Base-by-base conservation (phyloP, 2,797 vertebrate genomes). In the Pangasius sanitwongsei region DNA sequence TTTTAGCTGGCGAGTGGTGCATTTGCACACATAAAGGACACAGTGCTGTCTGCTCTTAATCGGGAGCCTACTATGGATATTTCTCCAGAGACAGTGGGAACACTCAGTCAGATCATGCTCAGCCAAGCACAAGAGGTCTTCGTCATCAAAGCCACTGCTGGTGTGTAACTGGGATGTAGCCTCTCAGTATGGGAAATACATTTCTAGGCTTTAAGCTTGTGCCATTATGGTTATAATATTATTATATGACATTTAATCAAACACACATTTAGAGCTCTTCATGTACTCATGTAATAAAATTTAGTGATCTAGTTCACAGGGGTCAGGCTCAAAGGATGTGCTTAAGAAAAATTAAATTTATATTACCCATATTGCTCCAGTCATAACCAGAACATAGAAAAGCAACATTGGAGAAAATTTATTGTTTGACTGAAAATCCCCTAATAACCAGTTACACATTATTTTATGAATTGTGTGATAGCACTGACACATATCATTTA, bases 71-170 rank as follows among this genome's bases (percentile, higher is more conserved):
- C 98, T 55, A 97, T 99, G 96, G 99, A 99, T 95, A 98, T 99
- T 94, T 97, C 98, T 92, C 99, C 99, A 0, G 99, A 99, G 91
- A 99, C 98, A 1, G 97, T 96, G 85, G 97, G 98, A 83, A 98
- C 98, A 44, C 97, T 99, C 90, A 98, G 98, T 93, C 95, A 97
- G 89, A 99, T 99, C 93, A 99, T 99, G 98, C 94, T 99, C 95
- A 98, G 98, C 87, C 99, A 99, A 95, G 98, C 98, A 50, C 99
- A 99, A 93, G 98, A 99, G 95, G 98, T 99, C 87, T 98, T 99
- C 94, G 99, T 99, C 94, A 94, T 99, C 93, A 99, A 99, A 96
- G 99, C 99, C 34, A 97, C 98, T 78, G 96, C 98, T 97, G 98
- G 98, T 92, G 23, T 89, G 57, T 84, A 82, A 44, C 16, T 16